phyloP scores from a whole-genome alignment of 2,888 invertebrate genomes.

The Ormyrus pomaceus region DNA sequence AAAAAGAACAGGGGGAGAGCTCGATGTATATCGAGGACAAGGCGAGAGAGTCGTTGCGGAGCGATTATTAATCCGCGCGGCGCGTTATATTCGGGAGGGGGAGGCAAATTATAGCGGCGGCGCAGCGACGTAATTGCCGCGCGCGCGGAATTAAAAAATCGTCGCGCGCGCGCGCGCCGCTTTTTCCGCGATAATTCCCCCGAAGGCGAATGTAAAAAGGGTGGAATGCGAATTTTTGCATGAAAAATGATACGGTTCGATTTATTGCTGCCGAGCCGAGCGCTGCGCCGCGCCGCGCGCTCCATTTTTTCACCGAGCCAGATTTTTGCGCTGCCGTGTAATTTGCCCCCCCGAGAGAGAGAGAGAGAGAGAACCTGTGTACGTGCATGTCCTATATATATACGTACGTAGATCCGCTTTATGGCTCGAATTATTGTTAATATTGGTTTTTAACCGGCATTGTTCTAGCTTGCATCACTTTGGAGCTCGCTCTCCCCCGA shows the following conservation, averaged over 20 bases:
- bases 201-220: constrained; percentile 32
- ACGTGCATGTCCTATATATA: no score
- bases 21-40: constrained; percentile 51
- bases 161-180: neutral
- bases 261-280: constrained; percentile 24
- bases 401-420: no score
- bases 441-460: no score
- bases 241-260: constrained; percentile 44
- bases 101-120: constrained; percentile 45
- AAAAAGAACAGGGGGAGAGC: neutral
- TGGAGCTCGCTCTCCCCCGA: no score
- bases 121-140: constrained; percentile 22
- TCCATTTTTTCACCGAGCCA: neutral
- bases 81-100: constrained; percentile 29
- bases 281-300: no score
- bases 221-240: constrained; percentile 44
- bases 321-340: neutral
- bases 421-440: no score
- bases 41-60: constrained; percentile 34
- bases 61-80: constrained; percentile 50
- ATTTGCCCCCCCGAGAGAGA: neutral
- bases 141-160: constrained; percentile 41
- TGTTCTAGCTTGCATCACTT: no score
- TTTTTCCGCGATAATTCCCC: constrained; percentile 2
- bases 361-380: neutral